Conservation (phyloP, 1,140 invertebrate genomes). For the Microplitis demolitor region DNA sequence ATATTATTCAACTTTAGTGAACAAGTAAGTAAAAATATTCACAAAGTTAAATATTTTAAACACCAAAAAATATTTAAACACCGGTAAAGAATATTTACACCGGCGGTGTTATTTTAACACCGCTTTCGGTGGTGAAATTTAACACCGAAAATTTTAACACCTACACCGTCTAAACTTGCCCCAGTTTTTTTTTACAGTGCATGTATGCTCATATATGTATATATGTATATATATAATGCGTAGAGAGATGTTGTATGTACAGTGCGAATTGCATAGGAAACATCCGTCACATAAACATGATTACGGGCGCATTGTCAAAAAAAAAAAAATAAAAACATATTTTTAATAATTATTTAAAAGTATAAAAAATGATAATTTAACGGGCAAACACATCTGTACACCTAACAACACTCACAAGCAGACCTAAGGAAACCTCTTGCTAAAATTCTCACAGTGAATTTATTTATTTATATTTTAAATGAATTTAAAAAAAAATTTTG, state of each 20-base stretch:
- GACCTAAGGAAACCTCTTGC: slow-evolving; percentile 55
- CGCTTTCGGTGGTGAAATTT: no score
- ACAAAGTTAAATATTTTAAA: no score
- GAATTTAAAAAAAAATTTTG: no score
- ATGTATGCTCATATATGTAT: neutral
- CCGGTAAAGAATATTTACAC: no score
- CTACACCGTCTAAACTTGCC: no score
- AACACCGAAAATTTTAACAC: no score
- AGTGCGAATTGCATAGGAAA: slow-evolving; percentile 30
- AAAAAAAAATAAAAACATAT: slow-evolving; percentile 30
- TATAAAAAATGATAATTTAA: slow-evolving; percentile 20
- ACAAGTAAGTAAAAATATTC: no score
- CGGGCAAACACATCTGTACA: slow-evolving; percentile 55
- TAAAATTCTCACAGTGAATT: slow-evolving; percentile 50
- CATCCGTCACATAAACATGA: slow-evolving; percentile 44
- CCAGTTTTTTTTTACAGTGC: no score
- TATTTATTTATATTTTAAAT: neutral
- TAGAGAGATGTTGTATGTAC: slow-evolving; percentile 9
- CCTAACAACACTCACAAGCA: slow-evolving; percentile 60
- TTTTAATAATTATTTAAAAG: neutral
- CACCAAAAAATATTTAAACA: no score
- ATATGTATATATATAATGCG: neutral
- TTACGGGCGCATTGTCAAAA: slow-evolving; percentile 53
- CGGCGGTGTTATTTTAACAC: no score
- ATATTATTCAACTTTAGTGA: no score